Percentiles rank a stretch among this genome's conserved stretches.
Evolutionary conservation across 2,113 vertebrate genomes (phyloP).

Genomic region (Isichthys henryi): DNA sequence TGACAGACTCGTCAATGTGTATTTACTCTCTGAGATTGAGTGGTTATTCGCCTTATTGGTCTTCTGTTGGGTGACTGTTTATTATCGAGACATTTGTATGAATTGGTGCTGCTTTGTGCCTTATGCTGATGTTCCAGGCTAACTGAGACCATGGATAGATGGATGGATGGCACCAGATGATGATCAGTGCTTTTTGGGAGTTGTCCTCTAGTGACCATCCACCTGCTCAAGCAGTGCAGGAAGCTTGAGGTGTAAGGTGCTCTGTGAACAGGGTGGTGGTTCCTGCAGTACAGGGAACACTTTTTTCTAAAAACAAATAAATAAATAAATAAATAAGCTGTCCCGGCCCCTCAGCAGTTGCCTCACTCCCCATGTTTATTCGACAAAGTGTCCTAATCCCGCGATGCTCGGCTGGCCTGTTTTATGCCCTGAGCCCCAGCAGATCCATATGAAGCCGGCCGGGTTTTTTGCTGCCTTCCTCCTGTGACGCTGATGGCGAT

Average conservation of each 20-base stretch:
- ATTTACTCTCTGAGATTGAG: background rate
- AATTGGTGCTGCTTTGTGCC: background rate
- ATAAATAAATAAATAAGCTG: background rate
- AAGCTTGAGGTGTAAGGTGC: background rate
- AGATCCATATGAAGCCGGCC: background rate
- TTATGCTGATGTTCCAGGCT: background rate
- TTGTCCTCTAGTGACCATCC: background rate
- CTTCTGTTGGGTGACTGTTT: background rate
- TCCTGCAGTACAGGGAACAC: constrained; percentile 41
- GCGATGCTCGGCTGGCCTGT: background rate
- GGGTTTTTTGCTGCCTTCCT: background rate
- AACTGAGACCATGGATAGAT: background rate
- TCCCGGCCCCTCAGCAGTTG: background rate
- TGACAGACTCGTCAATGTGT: background rate
- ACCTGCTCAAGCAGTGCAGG: background rate
- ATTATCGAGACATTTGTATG: background rate
- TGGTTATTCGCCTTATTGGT: background rate
- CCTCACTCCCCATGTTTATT: background rate
- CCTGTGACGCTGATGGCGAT: constrained; percentile 1
- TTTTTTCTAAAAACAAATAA: constrained; percentile 23
- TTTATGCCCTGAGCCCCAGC: background rate
- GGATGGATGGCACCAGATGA: background rate
- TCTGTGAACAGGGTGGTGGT: constrained; percentile 6
- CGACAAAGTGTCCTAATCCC: background rate
- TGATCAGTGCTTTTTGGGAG: too few species aligned